Conservation (phyloP, 1,140 invertebrate genomes). For the Apocrypta bakeri region DNA sequence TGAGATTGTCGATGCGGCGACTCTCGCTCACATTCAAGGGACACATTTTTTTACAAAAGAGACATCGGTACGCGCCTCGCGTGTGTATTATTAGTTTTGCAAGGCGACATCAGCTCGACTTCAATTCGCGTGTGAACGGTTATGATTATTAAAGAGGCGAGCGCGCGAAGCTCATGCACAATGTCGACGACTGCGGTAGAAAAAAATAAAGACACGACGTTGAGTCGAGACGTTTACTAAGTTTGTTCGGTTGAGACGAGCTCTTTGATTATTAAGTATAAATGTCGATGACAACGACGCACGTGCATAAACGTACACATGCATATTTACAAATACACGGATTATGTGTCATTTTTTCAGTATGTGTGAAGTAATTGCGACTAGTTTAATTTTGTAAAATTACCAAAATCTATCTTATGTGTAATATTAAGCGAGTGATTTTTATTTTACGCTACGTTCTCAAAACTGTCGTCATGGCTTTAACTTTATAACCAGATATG, state of each 20-base stretch:
- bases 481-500: too few species aligned
- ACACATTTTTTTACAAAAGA: slow-evolving; percentile 39
- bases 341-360: slow-evolving; percentile 14
- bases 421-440: neutral
- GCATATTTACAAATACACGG: neutral
- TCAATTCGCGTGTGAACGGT: neutral
- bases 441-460: neutral
- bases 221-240: neutral
- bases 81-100: slow-evolving; percentile 12
- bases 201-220: neutral
- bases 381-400: slow-evolving; percentile 26
- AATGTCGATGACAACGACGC: slow-evolving; percentile 1
- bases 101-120: slow-evolving; percentile 12
- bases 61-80: neutral
- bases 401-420: neutral
- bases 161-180: slow-evolving; percentile 18
- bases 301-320: too few species aligned
- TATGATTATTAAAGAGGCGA: neutral
- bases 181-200: slow-evolving; percentile 18
- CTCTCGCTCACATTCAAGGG: neutral
- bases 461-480: neutral
- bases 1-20: neutral
- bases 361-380: neutral
- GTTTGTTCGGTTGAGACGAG: slow-evolving; percentile 3
- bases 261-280: neutral